These are phyloP conservation scores for Tipula vernalis DNA, from an alignment of 2,888 invertebrate species.

Conservation along the genomic window DNA sequence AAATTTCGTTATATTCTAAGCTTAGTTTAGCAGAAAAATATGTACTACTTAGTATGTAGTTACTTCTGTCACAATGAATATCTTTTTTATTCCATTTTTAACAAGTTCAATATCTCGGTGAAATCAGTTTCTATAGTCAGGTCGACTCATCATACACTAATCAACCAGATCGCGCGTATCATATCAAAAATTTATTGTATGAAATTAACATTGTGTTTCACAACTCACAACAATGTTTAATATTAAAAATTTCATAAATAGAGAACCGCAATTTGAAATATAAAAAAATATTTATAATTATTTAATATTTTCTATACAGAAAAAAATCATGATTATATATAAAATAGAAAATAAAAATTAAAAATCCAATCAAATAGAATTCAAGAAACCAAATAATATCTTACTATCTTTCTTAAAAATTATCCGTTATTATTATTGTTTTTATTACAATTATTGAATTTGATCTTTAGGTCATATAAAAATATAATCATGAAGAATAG, in stretches of 20 bases:
- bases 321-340: neutral
- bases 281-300: neutral
- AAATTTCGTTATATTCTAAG: too few relatives aligned
- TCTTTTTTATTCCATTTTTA: neutral
- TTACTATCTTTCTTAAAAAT: neutral
- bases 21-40: too few relatives aligned
- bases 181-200: neutral
- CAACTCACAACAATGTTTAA: neutral
- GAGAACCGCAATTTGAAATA: neutral
- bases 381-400: neutral
- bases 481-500: neutral
- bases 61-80: neutral
- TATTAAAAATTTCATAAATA: neutral
- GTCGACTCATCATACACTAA: neutral
- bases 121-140: neutral
- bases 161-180: neutral
- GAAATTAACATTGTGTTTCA: neutral
- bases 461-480: neutral
- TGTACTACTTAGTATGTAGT: neutral
- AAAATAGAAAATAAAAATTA: neutral
- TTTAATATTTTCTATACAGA: neutral
- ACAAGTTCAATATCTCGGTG: neutral
- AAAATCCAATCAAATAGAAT: slow-evolving; percentile 4
- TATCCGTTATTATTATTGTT: neutral
- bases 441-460: slow-evolving; percentile 4